Percentiles rank a stretch among this genome's conserved stretches.
phyloP scores from a whole-genome alignment of 1,140 invertebrate species.

The Zaprionus camerounensis region DNA sequence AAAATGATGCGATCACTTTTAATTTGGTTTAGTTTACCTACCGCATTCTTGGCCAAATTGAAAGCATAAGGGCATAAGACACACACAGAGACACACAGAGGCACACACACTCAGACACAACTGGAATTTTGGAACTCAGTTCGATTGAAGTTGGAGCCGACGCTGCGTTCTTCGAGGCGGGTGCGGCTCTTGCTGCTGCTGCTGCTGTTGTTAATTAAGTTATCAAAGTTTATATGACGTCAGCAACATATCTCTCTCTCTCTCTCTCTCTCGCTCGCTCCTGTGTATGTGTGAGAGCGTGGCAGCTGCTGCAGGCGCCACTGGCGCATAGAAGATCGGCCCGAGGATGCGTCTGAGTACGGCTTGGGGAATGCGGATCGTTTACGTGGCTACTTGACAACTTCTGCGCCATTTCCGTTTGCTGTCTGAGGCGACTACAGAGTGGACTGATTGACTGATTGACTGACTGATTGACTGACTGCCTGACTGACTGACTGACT shows the following conservation, averaged over 20 bases:
- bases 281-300: conserved; percentile 12
- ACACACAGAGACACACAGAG: conserved; percentile 20
- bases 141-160: conserved; percentile 28
- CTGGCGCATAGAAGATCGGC: conserved; percentile 57
- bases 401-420: conserved; percentile 49
- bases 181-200: background rate
- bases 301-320: conserved; percentile 64
- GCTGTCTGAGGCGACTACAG: conserved; percentile 39
- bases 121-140: conserved; percentile 36
- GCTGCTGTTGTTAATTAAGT: conserved; percentile 72
- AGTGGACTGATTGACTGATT: conserved; percentile 20
- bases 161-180: conserved; percentile 2
- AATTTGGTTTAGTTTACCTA: conserved; percentile 82
- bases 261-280: background rate
- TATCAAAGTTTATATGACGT: conserved; percentile 82
- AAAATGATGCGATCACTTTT: conserved; percentile 83
- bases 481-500: no score
- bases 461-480: background rate
- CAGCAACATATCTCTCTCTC: conserved; percentile 40
- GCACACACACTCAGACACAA: conserved; percentile 11
- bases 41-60: conserved; percentile 75
- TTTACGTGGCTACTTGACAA: conserved; percentile 42
- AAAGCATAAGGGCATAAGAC: conserved; percentile 31
- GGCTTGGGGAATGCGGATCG: conserved; percentile 34
- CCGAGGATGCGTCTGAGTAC: conserved; percentile 1